Evolutionary conservation across 2,113 vertebrate species (phyloP), one percentile per base, ranked within the genome.

Genomic region (Sprattus sprattus): DNA sequence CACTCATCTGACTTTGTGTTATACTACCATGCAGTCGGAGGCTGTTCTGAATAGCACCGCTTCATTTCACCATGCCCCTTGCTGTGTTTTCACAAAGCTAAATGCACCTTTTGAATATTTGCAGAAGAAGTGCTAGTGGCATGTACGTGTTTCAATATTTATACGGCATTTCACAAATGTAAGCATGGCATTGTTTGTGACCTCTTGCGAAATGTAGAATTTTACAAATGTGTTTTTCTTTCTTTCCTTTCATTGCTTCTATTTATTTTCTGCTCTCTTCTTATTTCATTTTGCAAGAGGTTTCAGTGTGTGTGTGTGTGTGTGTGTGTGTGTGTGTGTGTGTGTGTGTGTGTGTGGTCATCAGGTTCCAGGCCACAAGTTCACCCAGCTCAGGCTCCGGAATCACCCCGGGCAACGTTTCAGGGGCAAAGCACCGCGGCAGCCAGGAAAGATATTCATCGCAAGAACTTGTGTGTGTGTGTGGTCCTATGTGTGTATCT

Each of bases 391-490:
- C 71, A 32, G 71, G 28, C 71, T 78, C 71, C 28, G 28, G 71
- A 11, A 78, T 44, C 25, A 78, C 71, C 71, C 5, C 71, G 15
- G 71, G 71, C 71, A 44, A 78, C 15, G 71, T 44, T 78, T 78
- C 71, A 78, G 71, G 71, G 71, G 71, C 71, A 32, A 78, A 78
- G 11, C 71, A 78, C 71, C 71, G 71, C 32, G 1, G 71, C 71
- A 78, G 71, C 71, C 71, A 78, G 71, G 28, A 78, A 78, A 32
- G 71, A 78, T 78, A 39, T 78, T 78, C 71, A 78, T 78, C 71
- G 71, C 28, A 78, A 67, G 25, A 25, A 71, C 39, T 39, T 78
- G 64, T n/a, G 64, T 64, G 22, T 64, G 57, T 64, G 54, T 60
- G 57, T 64, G 22, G 20, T 4, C n/a, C 2, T 67, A n/a, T 67